Evolutionary conservation across 2,888 invertebrate genomes (phyloP).

Genomic region (Andrena bicolor): DNA sequence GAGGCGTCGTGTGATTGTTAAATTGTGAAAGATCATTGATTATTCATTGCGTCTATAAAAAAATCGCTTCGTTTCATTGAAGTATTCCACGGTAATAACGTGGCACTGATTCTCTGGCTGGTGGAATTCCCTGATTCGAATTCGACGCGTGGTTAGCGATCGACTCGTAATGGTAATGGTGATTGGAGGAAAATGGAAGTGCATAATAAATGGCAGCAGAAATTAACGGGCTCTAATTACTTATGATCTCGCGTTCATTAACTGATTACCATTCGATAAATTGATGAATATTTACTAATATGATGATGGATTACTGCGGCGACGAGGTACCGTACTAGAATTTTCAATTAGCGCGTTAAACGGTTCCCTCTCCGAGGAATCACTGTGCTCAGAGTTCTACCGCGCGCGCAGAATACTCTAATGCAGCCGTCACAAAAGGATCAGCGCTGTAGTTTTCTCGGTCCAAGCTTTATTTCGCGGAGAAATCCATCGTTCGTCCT

Average conservation of each 20-base stretch:
- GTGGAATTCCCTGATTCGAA: background rate
- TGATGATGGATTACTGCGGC: background rate
- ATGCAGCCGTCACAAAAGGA: background rate
- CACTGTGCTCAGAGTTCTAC: too few relatives aligned
- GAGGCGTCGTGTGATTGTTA: background rate
- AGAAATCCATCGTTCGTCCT: background rate
- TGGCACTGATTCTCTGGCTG: background rate
- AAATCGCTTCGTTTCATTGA: background rate
- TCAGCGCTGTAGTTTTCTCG: background rate
- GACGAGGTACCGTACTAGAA: too few relatives aligned
- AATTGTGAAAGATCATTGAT: background rate
- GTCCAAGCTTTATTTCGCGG: background rate
- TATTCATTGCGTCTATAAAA: background rate
- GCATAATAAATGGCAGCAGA: background rate
- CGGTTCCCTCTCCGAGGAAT: too few relatives aligned
- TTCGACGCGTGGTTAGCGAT: background rate
- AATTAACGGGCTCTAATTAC: slow-evolving; percentile 9
- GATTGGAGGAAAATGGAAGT: background rate
- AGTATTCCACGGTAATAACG: background rate
- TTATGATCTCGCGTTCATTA: background rate
- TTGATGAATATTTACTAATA: background rate
- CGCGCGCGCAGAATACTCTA: background rate
- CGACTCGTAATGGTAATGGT: background rate
- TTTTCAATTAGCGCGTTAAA: too few relatives aligned
- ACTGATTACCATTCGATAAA: slow-evolving; percentile 2